A percentile compares a stretch with the other conserved stretches of the same genome.
Evolutionary conservation across 2,113 vertebrate species (phyloP).

Genomic region (Sylvietta virens): DNA sequence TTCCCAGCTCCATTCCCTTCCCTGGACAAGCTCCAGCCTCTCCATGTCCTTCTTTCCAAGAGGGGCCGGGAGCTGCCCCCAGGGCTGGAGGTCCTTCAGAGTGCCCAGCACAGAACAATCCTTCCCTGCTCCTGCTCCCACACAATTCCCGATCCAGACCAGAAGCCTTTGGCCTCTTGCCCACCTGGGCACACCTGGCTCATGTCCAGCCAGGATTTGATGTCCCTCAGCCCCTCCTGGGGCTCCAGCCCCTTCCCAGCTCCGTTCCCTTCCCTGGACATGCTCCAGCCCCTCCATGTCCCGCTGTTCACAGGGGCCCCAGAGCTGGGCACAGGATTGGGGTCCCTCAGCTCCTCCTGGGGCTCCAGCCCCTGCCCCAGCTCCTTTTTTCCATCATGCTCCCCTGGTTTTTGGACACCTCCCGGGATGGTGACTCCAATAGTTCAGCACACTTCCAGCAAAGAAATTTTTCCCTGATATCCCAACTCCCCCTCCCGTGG

Average conservation of each 20-base stretch:
- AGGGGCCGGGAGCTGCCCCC: not conserved
- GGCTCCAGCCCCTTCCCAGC: not conserved
- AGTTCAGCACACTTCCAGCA: accelerated
- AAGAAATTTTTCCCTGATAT: not conserved
- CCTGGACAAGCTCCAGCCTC: not conserved
- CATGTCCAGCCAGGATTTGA: not conserved
- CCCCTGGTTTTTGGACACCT: not conserved
- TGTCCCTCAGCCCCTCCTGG: not conserved
- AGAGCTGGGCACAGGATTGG: not conserved
- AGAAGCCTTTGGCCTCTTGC: not conserved
- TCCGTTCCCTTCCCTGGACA: not conserved
- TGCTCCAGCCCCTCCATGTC: not conserved
- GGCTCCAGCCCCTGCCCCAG: not conserved
- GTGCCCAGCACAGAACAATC: not conserved
- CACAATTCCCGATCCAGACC: not conserved
- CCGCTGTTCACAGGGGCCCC: accelerated
- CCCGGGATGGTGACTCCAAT: not conserved
- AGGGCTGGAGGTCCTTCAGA: not conserved
- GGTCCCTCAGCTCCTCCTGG: not conserved
- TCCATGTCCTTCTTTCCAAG: no score
- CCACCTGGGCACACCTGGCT: not conserved
- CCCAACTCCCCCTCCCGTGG: not conserved
- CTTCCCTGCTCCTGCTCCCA: not conserved
- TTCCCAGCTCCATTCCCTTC: not conserved
- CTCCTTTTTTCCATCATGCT: accelerated